Percentiles rank a stretch among this genome's conserved stretches.
Evolutionary conservation across 2,888 invertebrate genomes (phyloP).

Genomic region (Drosophila colorata): DNA sequence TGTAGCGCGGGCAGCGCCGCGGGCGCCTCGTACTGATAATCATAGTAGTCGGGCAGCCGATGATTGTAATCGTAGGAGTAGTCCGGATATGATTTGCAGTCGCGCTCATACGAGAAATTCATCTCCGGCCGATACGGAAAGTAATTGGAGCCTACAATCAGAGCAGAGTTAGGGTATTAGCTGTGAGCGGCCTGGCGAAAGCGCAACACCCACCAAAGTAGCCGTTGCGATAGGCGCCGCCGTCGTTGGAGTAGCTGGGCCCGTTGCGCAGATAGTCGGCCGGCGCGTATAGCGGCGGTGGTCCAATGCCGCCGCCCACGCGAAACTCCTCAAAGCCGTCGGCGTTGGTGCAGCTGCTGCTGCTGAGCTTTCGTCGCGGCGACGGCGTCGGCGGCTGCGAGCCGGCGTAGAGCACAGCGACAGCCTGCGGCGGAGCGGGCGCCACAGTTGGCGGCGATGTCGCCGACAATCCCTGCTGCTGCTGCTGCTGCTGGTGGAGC

Average conservation of each 20-base stretch:
- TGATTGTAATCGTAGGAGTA: conserved; percentile 84
- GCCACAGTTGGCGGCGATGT: not conserved
- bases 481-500: conserved; percentile 32
- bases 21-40: conserved; percentile 81
- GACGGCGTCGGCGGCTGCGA: conserved; percentile 88
- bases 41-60: conserved; percentile 83
- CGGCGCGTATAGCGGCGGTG: conserved; percentile 78
- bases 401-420: conserved; percentile 85
- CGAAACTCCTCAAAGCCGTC: conserved; percentile 76
- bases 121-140: conserved; percentile 85
- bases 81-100: conserved; percentile 85
- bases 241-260: conserved; percentile 83
- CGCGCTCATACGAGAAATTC: conserved; percentile 83
- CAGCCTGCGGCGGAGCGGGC: conserved; percentile 86
- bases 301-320: conserved; percentile 76
- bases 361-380: conserved; percentile 90
- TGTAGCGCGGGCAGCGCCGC: conserved; percentile 55
- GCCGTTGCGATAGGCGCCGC: conserved; percentile 81
- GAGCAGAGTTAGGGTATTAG: too few species aligned
- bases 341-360: conserved; percentile 87
- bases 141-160: conserved; percentile 83
- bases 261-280: conserved; percentile 82
- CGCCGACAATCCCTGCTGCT: conserved; percentile 82
- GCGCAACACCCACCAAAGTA: conserved; percentile 80
- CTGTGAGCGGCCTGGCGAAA: too few species aligned